Evolutionary conservation across 1,140 invertebrate species (phyloP).

Genomic region (Galleria mellonella): DNA sequence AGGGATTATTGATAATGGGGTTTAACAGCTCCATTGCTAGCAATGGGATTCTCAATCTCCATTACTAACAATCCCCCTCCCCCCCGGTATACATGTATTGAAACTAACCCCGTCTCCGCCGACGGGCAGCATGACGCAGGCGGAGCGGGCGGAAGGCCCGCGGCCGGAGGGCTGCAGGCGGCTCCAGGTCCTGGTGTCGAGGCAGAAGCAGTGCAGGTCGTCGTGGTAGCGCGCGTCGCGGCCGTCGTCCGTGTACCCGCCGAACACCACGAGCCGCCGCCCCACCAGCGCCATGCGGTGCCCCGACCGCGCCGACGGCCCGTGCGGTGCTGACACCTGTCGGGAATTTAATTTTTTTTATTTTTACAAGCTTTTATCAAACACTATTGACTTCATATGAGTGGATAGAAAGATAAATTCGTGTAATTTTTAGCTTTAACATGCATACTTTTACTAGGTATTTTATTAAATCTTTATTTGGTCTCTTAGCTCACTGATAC

Average conservation of each 20-base stretch:
- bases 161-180: slow-evolving; percentile 82
- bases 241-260: slow-evolving; percentile 93
- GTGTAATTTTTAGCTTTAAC: no score
- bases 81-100: no score
- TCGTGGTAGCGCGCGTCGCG: slow-evolving; percentile 93
- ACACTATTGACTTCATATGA: no score
- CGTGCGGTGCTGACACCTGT: slow-evolving; percentile 77
- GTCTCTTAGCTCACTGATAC: no score
- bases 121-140: slow-evolving; percentile 54
- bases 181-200: slow-evolving; percentile 87
- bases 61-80: no score
- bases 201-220: slow-evolving; percentile 89
- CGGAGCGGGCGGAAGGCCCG: slow-evolving; percentile 79
- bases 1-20: no score
- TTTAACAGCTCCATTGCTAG: no score
- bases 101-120: slow-evolving; percentile 56
- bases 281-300: slow-evolving; percentile 88
- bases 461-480: no score
- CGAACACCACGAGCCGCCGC: slow-evolving; percentile 91
- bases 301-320: slow-evolving; percentile 90
- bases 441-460: no score
- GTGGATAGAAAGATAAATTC: no score
- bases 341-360: slow-evolving; percentile 5
- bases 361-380: no score
- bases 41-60: no score